Evolutionary conservation across 64 coral and sea anemone genomes (phyloP), one percentile per base, ranked within the genome.

Genomic region (Platygyra sinensis): DNA sequence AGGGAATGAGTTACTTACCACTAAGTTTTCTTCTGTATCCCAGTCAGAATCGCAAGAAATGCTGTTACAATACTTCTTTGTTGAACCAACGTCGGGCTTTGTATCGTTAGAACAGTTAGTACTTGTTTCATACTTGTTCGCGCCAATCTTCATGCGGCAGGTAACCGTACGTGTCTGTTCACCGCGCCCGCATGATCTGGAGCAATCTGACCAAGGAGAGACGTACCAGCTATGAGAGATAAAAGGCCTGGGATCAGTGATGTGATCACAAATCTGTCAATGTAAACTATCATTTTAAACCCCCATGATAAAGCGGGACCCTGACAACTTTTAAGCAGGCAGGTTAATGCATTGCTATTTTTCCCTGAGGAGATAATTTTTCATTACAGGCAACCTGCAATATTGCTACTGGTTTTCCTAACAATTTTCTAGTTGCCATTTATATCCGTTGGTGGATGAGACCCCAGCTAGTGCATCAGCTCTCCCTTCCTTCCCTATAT

Each of bases 151-250:
- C 63, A n/a, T 69, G 32, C 63, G 36, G 62, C 81, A 85, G 65
- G 4, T 36, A 20, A 85, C 38, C 5, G 30, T 51, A 13, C 33
- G 62, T 38, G 33, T 71, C 38, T 85, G 81, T 27, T 28, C 2
- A 0, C 81, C 81, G 38, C 33, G 38, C 30, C 81, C 81, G 22
- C 81, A 85, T 50, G 81, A 85, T 50, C n/a, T 71, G 20, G 62
- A 71, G 15, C 81, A 85, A 16, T 49, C 22, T 71, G 62, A 27
- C 81, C 81, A 85, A 24, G 33, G 33, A 71, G 81, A 51, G 24
- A 31, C n/a, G 9, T 27, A 15, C 81, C 81, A 85, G 0, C 81
- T 85, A 28, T 11, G 39, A 71, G 20, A 81, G 62, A 62, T 15
- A 65, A 83, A 62, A 62, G 18, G 0, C 19, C 18, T 10, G 2